A percentile compares a stretch with the other conserved stretches of the same genome.
Conservation (phyloP, 2,113 vertebrate species). For the Ceratotherium simum region DNA sequence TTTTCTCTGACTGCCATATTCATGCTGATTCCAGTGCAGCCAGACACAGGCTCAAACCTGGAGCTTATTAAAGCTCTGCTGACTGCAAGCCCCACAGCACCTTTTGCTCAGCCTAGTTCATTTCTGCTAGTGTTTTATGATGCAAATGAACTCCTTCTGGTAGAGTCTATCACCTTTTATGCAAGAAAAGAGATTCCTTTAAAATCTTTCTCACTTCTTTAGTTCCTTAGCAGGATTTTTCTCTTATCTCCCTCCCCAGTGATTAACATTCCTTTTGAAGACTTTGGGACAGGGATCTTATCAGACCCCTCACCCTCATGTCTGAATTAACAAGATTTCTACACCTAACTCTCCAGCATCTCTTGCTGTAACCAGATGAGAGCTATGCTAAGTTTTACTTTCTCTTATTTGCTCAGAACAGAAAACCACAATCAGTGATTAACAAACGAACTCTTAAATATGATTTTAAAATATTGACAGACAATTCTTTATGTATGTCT, state of each 20-base stretch:
- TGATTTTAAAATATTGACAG: background rate
- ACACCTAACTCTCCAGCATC: too few species aligned
- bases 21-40: background rate
- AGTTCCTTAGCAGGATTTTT: background rate
- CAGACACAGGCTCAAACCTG: background rate
- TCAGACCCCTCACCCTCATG: background rate
- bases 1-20: background rate
- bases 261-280: background rate
- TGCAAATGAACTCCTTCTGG: conserved; percentile 29
- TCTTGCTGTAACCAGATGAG: background rate
- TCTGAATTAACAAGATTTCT: background rate
- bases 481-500: background rate
- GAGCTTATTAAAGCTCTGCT: background rate
- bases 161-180: conserved; percentile 55
- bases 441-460: background rate
- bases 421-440: background rate
- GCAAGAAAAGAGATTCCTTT: conserved; percentile 8
- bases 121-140: conserved; percentile 38
- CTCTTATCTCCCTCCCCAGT: background rate
- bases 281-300: background rate
- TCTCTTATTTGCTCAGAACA: background rate
- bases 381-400: background rate
- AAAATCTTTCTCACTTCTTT: background rate
- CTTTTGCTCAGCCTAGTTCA: background rate
- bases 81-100: background rate